Evolutionary conservation across 2,797 vertebrate species (phyloP), one percentile per base, ranked within the genome.

Genomic region (Odontamblyopus lacepedii): DNA sequence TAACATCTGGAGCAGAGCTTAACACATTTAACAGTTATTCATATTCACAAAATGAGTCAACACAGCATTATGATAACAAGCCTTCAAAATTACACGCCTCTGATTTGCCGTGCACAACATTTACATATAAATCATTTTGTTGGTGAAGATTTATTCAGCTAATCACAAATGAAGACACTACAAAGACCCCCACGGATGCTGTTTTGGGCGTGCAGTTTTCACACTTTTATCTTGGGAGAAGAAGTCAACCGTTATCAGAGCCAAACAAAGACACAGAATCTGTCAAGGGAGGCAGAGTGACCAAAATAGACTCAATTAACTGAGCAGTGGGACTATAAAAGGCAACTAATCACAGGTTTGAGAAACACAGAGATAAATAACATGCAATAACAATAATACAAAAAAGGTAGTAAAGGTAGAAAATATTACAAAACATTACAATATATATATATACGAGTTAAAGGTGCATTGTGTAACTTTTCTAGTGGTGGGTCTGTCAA

Each of bases 271-370:
- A 5, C 35, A 74, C 76, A 75, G 82, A 83, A 67, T 67, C 73
- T 73, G 67, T 76, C 75, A 32, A 60, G 78, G 68, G 75, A 87
- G 73, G 74, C 77, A 67, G 75, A 65, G 4, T 63, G 63, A 35
- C 67, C 81, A 78, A 87, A 85, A 85, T 71, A 71, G 68, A 63
- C 35, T 41, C 70, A 71, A 75, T 78, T 77, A 76, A 83, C 83
- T 74, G 61, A 83, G 79, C 38, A 64, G 74, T 59, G 48, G 1
- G 38, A 78, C 78, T 73, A 81, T 84, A 69, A 86, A 89, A 82
- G 87, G 81, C 70, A 85, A 71, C 59, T 88, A 91, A 92, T 90
- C 78, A 85, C 67, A 83, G 67, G 75, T 77, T 90, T 72, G 69
- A 55, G 23, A 69, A 72, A 70, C 8, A 53, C 67, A 26, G 51